A percentile compares a stretch with the other conserved stretches of the same genome.
These are phyloP conservation scores for Chrosomus eos DNA, from an alignment of 2,797 vertebrate genomes.

Conservation along the genomic window DNA sequence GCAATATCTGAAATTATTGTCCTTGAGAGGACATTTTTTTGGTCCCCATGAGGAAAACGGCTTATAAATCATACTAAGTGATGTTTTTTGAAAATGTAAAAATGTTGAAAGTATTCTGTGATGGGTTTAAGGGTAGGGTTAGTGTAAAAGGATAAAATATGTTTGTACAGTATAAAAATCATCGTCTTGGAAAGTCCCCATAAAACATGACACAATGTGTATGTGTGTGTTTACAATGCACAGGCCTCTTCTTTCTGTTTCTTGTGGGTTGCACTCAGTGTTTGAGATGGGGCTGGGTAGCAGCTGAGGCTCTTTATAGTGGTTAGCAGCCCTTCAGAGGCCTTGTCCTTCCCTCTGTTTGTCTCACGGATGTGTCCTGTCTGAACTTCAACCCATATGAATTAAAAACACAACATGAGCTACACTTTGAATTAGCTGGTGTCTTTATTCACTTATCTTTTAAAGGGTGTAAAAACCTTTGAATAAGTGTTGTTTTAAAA, in stretches of 20 bases:
- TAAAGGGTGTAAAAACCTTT: not conserved
- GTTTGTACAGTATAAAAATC: no score
- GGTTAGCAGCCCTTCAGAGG: slow-evolving; percentile 68
- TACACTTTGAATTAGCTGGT: not conserved
- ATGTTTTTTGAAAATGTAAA: no score
- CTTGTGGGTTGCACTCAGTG: slow-evolving; percentile 42
- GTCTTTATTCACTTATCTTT: slow-evolving; percentile 5
- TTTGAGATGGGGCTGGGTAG: slow-evolving; percentile 38
- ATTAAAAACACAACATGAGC: not conserved
- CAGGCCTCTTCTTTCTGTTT: slow-evolving; percentile 32
- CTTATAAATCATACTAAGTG: no score
- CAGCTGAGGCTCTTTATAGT: slow-evolving; percentile 67
- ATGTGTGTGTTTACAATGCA: slow-evolving; percentile 7
- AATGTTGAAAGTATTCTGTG: no score
- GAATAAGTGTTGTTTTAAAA: not conserved
- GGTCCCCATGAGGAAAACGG: no score
- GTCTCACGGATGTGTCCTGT: slow-evolving; percentile 53
- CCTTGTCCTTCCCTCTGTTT: slow-evolving; percentile 51
- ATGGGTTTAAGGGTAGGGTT: no score
- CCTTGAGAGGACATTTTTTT: no score
- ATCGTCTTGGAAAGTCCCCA: no score
- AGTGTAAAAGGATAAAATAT: no score
- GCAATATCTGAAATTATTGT: no score
- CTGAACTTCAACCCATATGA: slow-evolving; percentile 19
- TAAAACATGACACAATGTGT: no score